Conservation (phyloP, 1,140 invertebrate genomes). For the Cyclargus thomasi region DNA sequence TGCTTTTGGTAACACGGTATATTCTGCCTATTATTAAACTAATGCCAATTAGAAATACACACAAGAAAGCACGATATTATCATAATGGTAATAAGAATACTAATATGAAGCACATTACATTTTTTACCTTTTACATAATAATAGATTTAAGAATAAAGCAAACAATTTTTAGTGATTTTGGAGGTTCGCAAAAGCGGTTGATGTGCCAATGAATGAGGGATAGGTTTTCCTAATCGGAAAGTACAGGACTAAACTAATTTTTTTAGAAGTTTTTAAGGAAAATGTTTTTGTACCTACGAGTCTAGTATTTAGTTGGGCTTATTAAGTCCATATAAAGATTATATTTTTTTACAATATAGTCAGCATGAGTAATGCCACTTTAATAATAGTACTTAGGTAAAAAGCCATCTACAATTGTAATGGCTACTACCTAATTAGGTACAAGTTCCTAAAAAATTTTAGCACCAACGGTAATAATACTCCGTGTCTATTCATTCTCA, state of each 20-base stretch:
- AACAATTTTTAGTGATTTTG: not conserved
- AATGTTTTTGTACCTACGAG: not conserved
- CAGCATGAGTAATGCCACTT: no score
- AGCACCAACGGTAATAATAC: no score
- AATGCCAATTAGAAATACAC: not conserved
- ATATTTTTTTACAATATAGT: no score
- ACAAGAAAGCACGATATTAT: not conserved
- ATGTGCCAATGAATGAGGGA: not conserved
- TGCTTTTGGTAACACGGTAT: no score
- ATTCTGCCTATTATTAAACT: no score
- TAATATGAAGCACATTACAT: not conserved
- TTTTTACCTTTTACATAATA: not conserved
- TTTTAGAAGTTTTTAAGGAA: not conserved
- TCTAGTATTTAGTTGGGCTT: not conserved
- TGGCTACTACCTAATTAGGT: no score
- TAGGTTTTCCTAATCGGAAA: not conserved
- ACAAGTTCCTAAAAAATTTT: no score
- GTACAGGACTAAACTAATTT: not conserved
- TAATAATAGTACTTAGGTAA: no score
- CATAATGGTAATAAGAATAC: not conserved
- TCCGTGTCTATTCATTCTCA: no score
- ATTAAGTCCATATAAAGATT: no score
- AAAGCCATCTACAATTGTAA: no score
- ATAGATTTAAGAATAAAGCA: not conserved
- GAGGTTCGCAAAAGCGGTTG: not conserved